These are phyloP conservation scores for Hypsibius dujardini DNA, from an alignment of 1,140 invertebrate species.

Conservation along the genomic window DNA sequence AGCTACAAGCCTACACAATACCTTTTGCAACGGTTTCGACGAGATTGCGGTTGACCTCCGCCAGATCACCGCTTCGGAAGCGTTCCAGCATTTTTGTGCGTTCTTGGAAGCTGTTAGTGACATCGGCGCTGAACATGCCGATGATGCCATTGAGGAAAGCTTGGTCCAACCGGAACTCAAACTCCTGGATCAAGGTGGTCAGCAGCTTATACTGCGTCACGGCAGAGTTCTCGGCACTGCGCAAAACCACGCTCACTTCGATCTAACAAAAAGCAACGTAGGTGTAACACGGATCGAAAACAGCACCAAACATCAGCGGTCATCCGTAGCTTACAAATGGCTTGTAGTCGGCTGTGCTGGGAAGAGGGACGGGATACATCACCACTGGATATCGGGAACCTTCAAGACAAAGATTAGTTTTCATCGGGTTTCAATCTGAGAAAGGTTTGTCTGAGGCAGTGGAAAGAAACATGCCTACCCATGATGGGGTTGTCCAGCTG, in stretches of 20 bases:
- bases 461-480: neutral
- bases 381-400: conserved; percentile 10
- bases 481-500: conserved; percentile 35
- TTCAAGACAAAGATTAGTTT: conserved; percentile 18
- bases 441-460: conserved; percentile 16
- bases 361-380: conserved; percentile 18
- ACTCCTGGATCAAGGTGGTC: conserved; percentile 41
- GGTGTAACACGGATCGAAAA: too few relatives aligned
- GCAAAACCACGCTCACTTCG: conserved; percentile 75
- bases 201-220: conserved; percentile 68
- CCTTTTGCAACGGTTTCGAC: conserved; percentile 27
- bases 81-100: conserved; percentile 21
- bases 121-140: conserved; percentile 48
- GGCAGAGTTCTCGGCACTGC: conserved; percentile 61
- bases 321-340: conserved; percentile 22
- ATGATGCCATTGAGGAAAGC: conserved; percentile 73
- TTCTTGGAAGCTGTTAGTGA: neutral
- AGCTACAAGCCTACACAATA: too few relatives aligned
- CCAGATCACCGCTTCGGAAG: conserved; percentile 28
- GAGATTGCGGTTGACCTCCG: conserved; percentile 27
- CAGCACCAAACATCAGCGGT: too few relatives aligned
- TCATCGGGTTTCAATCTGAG: conserved; percentile 11
- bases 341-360: neutral
- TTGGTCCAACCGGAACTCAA: conserved; percentile 84
- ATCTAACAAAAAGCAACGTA: too few relatives aligned